Evolutionary conservation across 2,113 vertebrate species (phyloP).

Genomic region (Theristicus caerulescens): DNA sequence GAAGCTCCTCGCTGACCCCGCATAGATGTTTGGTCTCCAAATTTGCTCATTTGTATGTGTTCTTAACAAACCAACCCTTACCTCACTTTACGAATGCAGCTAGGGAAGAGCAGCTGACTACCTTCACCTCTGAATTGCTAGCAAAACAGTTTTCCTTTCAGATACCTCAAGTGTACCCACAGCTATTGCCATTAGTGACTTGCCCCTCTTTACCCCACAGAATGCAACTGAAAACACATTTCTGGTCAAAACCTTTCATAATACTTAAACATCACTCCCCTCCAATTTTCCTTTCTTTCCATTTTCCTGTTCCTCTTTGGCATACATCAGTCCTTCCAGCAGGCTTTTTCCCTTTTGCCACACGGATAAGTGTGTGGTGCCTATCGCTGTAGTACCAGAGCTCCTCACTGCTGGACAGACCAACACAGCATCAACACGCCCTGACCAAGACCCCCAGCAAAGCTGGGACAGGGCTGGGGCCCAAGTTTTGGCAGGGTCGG

Average conservation of each 20-base stretch:
- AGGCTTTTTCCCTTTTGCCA: neutral
- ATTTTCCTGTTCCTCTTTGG: neutral
- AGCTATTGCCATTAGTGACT: neutral
- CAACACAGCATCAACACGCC: neutral
- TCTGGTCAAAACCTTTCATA: neutral
- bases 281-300: neutral
- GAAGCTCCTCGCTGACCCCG: neutral
- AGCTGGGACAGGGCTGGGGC: neutral
- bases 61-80: conserved; percentile 12
- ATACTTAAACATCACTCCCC: neutral
- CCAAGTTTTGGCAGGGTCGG: neutral
- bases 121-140: neutral
- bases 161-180: neutral
- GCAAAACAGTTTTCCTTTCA: neutral
- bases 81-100: neutral
- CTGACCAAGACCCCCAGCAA: neutral
- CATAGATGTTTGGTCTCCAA: neutral
- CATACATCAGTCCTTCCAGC: neutral
- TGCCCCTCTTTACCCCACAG: neutral
- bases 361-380: fast-evolving
- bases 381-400: neutral
- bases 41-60: neutral
- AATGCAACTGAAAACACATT: fast-evolving
- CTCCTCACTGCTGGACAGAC: neutral
- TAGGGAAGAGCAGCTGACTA: neutral